Evolutionary conservation across 2,888 invertebrate species (phyloP).

Genomic region (Meghimatium bilineatum): DNA sequence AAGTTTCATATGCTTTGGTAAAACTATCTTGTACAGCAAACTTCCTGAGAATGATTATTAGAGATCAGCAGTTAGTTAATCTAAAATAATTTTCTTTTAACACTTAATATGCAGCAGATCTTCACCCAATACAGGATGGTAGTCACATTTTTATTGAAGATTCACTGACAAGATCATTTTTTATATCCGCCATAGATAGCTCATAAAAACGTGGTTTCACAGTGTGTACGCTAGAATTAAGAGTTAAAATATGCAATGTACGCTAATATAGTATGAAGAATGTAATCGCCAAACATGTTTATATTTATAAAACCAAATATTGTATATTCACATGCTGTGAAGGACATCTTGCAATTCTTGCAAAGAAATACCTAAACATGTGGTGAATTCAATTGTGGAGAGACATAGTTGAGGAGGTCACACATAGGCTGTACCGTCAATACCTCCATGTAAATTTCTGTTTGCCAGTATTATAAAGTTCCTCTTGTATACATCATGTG

Average conservation of each 20-base stretch:
- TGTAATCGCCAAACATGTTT: too few relatives aligned
- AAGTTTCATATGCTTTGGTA: neutral
- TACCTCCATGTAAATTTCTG: neutral
- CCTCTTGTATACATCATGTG: neutral
- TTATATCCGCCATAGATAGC: too few relatives aligned
- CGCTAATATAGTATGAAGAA: too few relatives aligned
- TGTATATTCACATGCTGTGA: too few relatives aligned
- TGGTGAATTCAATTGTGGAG: neutral
- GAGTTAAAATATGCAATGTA: too few relatives aligned
- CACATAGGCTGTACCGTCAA: neutral
- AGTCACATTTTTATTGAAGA: too few relatives aligned
- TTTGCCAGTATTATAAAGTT: neutral
- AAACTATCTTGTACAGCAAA: neutral
- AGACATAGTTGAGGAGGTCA: neutral
- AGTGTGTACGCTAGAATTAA: too few relatives aligned
- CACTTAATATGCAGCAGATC: neutral
- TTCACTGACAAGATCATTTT: too few relatives aligned
- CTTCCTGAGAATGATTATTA: neutral
- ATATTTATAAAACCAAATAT: too few relatives aligned
- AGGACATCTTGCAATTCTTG: neutral
- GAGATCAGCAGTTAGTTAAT: neutral
- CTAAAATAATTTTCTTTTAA: neutral
- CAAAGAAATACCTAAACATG: neutral
- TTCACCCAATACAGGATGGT: too few relatives aligned
- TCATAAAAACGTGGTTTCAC: too few relatives aligned